These are phyloP conservation scores for Xiphophorus hellerii DNA, from an alignment of 2,113 vertebrate genomes.

Conservation along the genomic window DNA sequence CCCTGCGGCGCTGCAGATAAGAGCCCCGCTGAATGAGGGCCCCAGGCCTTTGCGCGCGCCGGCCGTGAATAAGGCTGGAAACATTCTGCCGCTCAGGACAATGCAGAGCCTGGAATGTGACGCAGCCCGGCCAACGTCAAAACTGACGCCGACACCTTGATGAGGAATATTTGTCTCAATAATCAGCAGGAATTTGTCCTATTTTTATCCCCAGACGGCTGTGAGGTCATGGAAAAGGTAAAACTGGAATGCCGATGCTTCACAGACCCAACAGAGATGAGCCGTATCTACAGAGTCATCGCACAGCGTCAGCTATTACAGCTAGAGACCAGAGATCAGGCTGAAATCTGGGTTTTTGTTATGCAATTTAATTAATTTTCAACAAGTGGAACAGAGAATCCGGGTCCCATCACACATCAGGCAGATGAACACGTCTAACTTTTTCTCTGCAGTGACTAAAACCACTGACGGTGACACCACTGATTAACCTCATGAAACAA, in stretches of 20 bases:
- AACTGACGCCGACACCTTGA: constrained; percentile 1
- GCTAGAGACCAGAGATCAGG: too few species aligned
- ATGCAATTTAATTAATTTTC: too few species aligned
- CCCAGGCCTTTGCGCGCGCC: constrained; percentile 26
- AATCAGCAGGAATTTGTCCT: constrained; percentile 18
- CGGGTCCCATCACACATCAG: too few species aligned
- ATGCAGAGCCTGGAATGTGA: constrained; percentile 4
- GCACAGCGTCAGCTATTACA: too few species aligned
- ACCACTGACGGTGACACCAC: too few species aligned
- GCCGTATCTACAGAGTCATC: too few species aligned
- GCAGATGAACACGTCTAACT: too few species aligned
- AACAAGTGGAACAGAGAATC: too few species aligned
- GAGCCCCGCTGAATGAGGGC: constrained; percentile 54
- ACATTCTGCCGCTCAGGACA: constrained; percentile 23
- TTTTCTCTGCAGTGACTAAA: too few species aligned
- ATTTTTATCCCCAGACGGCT: constrained; percentile 1
- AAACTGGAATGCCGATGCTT: constrained; percentile 49
- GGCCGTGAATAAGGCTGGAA: constrained; percentile 36
- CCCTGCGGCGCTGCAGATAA: constrained; percentile 80
- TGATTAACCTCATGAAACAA: too few species aligned
- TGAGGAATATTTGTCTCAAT: constrained; percentile 13
- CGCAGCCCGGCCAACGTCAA: constrained; percentile 12
- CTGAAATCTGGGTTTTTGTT: too few species aligned
- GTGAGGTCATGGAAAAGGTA: constrained; percentile 50
- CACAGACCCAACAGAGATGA: background rate